These are phyloP conservation scores for Thalpophila matura DNA, from an alignment of 2,888 invertebrate genomes.

Conservation along the genomic window DNA sequence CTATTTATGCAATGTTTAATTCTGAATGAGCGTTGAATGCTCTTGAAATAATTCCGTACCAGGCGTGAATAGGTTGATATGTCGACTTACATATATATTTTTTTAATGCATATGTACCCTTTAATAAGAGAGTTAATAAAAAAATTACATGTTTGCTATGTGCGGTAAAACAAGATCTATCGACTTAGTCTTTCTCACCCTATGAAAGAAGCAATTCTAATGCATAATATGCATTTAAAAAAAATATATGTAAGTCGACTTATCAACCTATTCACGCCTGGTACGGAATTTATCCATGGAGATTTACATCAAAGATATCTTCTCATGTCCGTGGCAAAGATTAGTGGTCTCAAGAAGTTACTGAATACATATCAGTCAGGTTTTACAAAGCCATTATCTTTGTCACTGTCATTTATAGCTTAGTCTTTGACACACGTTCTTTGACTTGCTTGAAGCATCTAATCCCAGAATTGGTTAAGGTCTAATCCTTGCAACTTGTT, in stretches of 20 bases:
- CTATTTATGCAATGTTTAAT: not conserved
- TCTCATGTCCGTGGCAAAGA: not conserved
- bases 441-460: not conserved
- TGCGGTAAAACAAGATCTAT: too few relatives aligned
- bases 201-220: too few relatives aligned
- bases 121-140: too few relatives aligned
- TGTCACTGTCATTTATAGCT: too few relatives aligned
- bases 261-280: too few relatives aligned
- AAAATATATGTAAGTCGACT: too few relatives aligned
- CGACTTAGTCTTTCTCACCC: too few relatives aligned
- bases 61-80: too few relatives aligned
- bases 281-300: not conserved
- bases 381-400: not conserved
- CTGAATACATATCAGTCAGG: not conserved
- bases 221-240: too few relatives aligned
- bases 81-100: too few relatives aligned
- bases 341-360: not conserved
- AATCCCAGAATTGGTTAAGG: not conserved
- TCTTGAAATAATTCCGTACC: not conserved
- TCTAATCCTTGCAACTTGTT: not conserved
- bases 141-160: too few relatives aligned
- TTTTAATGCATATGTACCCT: too few relatives aligned
- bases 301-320: not conserved
- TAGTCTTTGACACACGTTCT: not conserved
- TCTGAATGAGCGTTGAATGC: not conserved